These are phyloP conservation scores for Acrocyrtus sp. DNA, from an alignment of 2,888 invertebrate species.

Conservation along the genomic window DNA sequence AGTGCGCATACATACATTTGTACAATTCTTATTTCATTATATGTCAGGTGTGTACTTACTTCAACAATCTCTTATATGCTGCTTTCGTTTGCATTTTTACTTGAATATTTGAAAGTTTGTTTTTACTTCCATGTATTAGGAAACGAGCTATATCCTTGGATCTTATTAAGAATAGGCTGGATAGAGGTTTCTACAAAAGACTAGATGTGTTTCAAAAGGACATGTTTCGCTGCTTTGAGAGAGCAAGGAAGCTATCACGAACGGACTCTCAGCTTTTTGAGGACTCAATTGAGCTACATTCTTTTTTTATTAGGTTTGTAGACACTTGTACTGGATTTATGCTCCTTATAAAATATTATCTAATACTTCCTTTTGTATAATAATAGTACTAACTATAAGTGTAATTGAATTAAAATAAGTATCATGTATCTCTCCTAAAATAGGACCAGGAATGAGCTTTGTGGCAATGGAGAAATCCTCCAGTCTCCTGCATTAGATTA, in stretches of 20 bases:
- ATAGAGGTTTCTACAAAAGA: constrained; percentile 90
- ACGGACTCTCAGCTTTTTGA: constrained; percentile 96
- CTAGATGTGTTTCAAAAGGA: constrained; percentile 97
- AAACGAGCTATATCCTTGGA: constrained; percentile 89
- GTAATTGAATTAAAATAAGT: background rate
- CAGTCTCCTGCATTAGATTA: constrained; percentile 89
- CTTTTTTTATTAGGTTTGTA: constrained; percentile 78
- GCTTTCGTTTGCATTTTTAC: no score
- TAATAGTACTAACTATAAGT: no score
- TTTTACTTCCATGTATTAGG: constrained; percentile 68
- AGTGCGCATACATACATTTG: no score
- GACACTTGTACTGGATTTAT: background rate
- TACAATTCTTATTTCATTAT: no score
- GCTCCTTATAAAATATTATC: background rate
- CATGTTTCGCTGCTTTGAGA: constrained; percentile 91
- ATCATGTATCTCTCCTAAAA: constrained; percentile 8
- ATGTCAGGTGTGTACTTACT: no score
- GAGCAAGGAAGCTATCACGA: constrained; percentile 84
- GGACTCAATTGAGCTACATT: constrained; percentile 93
- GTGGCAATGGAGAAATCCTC: constrained; percentile 81
- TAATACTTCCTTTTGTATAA: background rate
- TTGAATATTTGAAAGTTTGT: constrained; percentile 2
- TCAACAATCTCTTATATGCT: no score
- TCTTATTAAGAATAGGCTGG: constrained; percentile 90
- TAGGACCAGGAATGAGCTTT: constrained; percentile 72